phyloP scores from a whole-genome alignment of 2,113 vertebrate genomes.

The Catharus fuscescens region DNA sequence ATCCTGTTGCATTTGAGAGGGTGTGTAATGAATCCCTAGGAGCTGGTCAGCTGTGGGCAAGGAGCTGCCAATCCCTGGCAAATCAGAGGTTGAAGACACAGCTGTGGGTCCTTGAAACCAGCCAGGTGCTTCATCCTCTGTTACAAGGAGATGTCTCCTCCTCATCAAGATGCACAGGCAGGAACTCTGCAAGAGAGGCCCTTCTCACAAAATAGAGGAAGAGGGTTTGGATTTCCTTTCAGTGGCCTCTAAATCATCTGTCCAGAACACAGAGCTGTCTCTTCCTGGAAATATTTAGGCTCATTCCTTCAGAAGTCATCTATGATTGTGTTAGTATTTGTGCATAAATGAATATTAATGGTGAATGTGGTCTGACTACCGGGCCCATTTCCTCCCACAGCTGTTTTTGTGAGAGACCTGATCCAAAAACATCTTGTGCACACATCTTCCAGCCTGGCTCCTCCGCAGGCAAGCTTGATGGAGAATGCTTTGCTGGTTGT shows the following conservation, averaged over 20 bases:
- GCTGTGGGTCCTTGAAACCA: neutral
- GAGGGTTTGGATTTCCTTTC: slow-evolving; percentile 17
- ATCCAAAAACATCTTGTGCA: slow-evolving; percentile 36
- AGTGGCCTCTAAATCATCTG: slow-evolving; percentile 37
- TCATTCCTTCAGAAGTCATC: slow-evolving; percentile 40
- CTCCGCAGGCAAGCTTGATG: neutral
- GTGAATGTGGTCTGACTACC: slow-evolving; percentile 52
- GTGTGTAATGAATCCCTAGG: too few species aligned
- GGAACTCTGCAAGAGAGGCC: neutral
- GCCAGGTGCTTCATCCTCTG: neutral
- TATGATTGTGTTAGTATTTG: slow-evolving; percentile 10
- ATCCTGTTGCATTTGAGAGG: neutral
- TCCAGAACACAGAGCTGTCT: neutral
- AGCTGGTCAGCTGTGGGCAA: neutral
- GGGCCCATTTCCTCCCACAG: slow-evolving; percentile 43
- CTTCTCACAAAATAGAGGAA: neutral
- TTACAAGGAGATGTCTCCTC: neutral
- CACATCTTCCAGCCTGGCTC: slow-evolving; percentile 10
- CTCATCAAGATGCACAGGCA: neutral
- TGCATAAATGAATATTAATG: slow-evolving; percentile 63
- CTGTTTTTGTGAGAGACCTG: slow-evolving; percentile 11
- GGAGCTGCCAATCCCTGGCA: neutral
- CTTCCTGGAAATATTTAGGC: slow-evolving; percentile 1
- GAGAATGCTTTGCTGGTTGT: neutral
- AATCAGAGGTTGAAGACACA: neutral